Evolutionary conservation across 1,140 invertebrate species (phyloP), one percentile per base, ranked within the genome.

Genomic region (Scaptodrosophila lebanonensis): DNA sequence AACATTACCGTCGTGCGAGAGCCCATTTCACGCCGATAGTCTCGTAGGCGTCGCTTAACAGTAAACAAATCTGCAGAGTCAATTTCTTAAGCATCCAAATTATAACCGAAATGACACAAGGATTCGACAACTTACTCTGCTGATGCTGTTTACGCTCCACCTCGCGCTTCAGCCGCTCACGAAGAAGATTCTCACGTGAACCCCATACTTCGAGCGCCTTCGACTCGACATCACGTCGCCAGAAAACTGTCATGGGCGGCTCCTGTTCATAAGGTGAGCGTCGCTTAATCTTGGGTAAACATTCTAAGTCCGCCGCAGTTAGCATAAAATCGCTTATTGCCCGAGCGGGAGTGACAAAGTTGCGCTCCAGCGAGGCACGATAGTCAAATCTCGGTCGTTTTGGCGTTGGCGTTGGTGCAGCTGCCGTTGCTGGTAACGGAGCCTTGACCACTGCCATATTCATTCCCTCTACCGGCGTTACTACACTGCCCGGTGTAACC

Each of bases 171-270:
- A 93, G 86, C 30, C 92, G 88, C 87, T 96, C 95, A 72, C 93
- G 93, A 57, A 93, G 87, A 25, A 98, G 87, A 64, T 91, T 90
- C 71, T 97, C 95, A 59, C 91, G 90, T 33, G 93, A 95, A 11
- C 95, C 95, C 95, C 95, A 98, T 7, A 96, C 92, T 88, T 95
- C 92, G 38, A 95, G 85, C 4, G 96, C 95, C 89, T 96, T 96
- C n/a, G 93, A 92, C 89, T 98, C 96, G 8, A 98, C 95, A 90
- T 98, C 97, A 88, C 93, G 95, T 42, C 95, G 90, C 91, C 97
- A 96, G 87, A 96, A 97, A 0, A 98, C 96, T 20, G 94, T 96
- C 30, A 98, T 97, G 4, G 95, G 95, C 20, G 95, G 95, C 87
- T 96, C 95, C 72, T 93, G 91, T 84, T 96, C 95, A 89, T 97